Conservation (phyloP, 2,797 vertebrate species). For the Pseudocheirus occidentalis region DNA sequence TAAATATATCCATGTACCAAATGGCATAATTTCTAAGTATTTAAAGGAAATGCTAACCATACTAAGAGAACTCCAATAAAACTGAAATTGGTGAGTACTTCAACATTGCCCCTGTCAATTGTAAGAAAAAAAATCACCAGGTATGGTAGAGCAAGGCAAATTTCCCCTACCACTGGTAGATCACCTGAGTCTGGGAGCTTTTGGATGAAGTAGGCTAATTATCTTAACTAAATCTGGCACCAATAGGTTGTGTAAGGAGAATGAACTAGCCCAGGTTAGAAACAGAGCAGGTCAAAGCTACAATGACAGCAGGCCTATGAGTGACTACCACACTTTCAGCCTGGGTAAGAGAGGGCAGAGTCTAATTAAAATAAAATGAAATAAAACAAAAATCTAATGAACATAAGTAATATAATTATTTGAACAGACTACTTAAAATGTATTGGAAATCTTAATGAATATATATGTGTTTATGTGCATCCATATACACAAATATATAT, state of each 20-base stretch:
- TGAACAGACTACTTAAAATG: neutral
- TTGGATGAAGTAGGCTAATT: neutral
- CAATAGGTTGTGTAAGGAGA: neutral
- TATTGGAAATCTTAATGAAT: neutral
- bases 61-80: neutral
- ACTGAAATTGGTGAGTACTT: neutral
- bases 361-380: neutral
- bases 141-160: neutral
- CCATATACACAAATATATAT: neutral
- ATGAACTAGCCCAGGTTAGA: neutral
- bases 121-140: neutral
- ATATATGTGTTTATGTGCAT: neutral
- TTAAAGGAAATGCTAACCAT: neutral
- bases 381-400: neutral
- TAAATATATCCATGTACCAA: neutral
- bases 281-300: neutral
- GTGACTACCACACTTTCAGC: neutral
- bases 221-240: neutral
- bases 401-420: neutral
- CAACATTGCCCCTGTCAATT: neutral
- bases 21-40: neutral
- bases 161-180: neutral
- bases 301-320: neutral
- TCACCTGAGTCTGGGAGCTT: neutral
- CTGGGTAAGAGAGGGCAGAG: neutral